phyloP scores from a whole-genome alignment of 2,888 invertebrate species.

The Lasioglossum leucozonium region DNA sequence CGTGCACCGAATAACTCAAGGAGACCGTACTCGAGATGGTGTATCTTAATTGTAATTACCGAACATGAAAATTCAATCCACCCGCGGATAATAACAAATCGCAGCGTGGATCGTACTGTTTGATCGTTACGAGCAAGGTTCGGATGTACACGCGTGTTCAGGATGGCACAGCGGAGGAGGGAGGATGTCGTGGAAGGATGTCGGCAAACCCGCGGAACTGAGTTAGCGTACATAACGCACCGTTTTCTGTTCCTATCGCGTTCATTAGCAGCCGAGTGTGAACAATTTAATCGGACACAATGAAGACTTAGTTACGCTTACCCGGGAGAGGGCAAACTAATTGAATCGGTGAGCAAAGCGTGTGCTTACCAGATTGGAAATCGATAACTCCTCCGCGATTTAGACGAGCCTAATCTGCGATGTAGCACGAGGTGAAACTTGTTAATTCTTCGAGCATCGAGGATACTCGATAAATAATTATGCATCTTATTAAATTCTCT shows the following conservation, averaged over 20 bases:
- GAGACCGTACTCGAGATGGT: not conserved
- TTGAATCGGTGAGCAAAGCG: not conserved
- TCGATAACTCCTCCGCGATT: not conserved
- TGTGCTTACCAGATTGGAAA: not conserved
- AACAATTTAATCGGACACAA: not conserved
- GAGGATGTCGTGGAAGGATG: conserved; percentile 1
- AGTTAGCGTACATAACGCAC: not conserved
- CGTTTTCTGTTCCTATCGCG: not conserved
- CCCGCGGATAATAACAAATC: not conserved
- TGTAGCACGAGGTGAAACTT: not conserved
- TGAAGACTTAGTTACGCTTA: not conserved
- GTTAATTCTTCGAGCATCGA: not conserved
- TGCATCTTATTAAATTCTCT: not conserved
- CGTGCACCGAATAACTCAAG: not conserved
- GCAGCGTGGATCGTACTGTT: not conserved
- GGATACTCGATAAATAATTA: not conserved
- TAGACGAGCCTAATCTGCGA: not conserved
- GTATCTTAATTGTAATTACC: conserved; percentile 7
- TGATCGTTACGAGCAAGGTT: not conserved
- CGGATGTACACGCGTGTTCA: not conserved
- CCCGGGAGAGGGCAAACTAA: not conserved
- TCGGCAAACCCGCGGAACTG: not conserved
- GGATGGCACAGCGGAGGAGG: not conserved
- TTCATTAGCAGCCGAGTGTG: conserved; percentile 14
- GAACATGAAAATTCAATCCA: not conserved